Percentiles rank a stretch among this genome's conserved stretches.
Evolutionary conservation across 2,888 invertebrate genomes (phyloP).

Genomic region (Embidobia sp.): DNA sequence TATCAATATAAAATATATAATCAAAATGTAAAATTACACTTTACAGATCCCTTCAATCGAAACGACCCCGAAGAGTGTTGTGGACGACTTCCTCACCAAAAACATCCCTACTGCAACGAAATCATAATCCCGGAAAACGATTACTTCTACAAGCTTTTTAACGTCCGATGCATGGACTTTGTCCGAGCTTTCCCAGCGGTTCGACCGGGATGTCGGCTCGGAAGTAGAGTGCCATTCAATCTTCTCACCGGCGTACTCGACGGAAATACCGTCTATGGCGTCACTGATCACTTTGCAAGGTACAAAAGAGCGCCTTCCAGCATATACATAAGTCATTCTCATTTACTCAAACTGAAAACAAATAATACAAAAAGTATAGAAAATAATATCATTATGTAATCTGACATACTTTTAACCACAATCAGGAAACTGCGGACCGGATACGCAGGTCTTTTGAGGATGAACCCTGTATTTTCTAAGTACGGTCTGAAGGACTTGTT

Average conservation of each 20-base stretch:
- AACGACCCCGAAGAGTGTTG: constrained; percentile 97
- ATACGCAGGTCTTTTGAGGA: constrained; percentile 90
- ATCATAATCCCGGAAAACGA: constrained; percentile 94
- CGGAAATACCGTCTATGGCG: constrained; percentile 95
- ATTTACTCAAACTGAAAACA: no score
- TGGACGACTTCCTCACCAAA: constrained; percentile 89
- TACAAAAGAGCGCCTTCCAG: no score
- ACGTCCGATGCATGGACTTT: constrained; percentile 94
- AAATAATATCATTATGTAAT: no score
- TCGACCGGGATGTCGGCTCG: constrained; percentile 93
- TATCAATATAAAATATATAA: neutral
- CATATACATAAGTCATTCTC: no score
- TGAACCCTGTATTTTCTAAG: constrained; percentile 94
- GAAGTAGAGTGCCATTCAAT: constrained; percentile 92
- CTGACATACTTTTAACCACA: constrained; percentile 41
- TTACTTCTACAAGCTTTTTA: constrained; percentile 93
- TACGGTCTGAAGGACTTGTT: constrained; percentile 93
- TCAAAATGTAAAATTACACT: no score
- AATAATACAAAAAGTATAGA: no score
- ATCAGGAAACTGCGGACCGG: constrained; percentile 90
- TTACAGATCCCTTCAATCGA: constrained; percentile 89
- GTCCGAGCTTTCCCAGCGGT: constrained; percentile 94
- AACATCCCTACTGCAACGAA: constrained; percentile 95
- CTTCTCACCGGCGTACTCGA: constrained; percentile 93
- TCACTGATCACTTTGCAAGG: constrained; percentile 91